A percentile compares a stretch with the other conserved stretches of the same genome.
These are phyloP conservation scores for Caenorhabditis briggsae DNA, from an alignment of 1,140 invertebrate species.

Conservation along the genomic window DNA sequence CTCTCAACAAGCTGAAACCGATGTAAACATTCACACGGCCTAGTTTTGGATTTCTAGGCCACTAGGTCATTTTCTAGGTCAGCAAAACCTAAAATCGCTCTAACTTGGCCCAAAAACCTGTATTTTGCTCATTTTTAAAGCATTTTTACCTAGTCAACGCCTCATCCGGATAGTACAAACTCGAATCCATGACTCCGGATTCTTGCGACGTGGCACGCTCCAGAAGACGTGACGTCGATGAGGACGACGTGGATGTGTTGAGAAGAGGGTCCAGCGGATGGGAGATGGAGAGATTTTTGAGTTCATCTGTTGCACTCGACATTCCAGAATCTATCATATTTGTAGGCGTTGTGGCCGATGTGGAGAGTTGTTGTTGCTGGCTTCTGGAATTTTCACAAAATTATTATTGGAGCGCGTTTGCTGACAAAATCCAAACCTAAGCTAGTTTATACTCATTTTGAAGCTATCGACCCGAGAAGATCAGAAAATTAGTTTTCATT, in stretches of 20 bases:
- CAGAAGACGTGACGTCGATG: neutral
- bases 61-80: no score
- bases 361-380: conserved; percentile 1
- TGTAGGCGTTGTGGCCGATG: neutral
- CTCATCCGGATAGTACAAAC: conserved; percentile 60
- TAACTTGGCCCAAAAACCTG: no score
- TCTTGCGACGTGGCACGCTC: conserved; percentile 10
- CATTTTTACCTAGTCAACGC: conserved; percentile 1
- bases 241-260: neutral
- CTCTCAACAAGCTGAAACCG: no score
- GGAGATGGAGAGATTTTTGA: conserved; percentile 38
- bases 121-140: no score
- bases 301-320: conserved; percentile 49
- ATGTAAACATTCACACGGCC: no score
- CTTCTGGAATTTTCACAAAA: neutral
- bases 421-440: no score
- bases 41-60: no score
- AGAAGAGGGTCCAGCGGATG: conserved; percentile 36
- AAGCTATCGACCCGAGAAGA: no score
- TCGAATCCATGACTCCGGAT: conserved; percentile 27
- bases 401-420: neutral
- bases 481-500: no score
- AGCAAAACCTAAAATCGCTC: no score
- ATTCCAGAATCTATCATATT: conserved; percentile 65
- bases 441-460: no score